phyloP scores from a whole-genome alignment of 2,888 invertebrate genomes.

The Abrostola triplasia region DNA sequence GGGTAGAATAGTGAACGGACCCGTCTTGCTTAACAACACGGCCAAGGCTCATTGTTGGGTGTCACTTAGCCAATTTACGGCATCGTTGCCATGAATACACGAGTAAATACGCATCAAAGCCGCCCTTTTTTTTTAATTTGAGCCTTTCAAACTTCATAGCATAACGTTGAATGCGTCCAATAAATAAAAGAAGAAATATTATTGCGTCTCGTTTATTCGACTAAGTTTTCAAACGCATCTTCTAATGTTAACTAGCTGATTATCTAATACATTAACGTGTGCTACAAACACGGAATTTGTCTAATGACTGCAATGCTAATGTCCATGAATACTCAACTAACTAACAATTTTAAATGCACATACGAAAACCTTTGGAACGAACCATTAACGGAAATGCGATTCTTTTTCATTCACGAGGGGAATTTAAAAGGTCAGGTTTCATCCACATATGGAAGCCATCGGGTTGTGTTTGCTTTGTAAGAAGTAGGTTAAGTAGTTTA shows the following conservation, averaged over 20 bases:
- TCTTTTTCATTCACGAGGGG: slow-evolving; percentile 3
- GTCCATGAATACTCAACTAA: not conserved
- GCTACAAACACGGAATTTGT: slow-evolving; percentile 15
- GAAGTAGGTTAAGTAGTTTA: no score
- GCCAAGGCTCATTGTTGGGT: slow-evolving; percentile 56
- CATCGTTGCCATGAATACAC: not conserved
- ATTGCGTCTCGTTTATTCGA: not conserved
- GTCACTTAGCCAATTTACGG: slow-evolving; percentile 4
- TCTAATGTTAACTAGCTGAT: slow-evolving; percentile 10
- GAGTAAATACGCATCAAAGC: no score
- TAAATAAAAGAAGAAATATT: no score
- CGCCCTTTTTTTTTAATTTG: no score
- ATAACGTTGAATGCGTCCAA: no score
- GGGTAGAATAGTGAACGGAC: slow-evolving; percentile 20
- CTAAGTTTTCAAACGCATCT: not conserved
- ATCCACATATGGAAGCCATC: slow-evolving; percentile 2
- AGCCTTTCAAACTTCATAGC: no score
- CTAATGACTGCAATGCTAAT: slow-evolving; percentile 7
- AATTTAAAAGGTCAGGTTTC: slow-evolving; percentile 17
- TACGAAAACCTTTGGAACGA: slow-evolving; percentile 7
- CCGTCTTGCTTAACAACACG: slow-evolving; percentile 54
- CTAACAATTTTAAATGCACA: not conserved
- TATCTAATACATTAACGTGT: slow-evolving; percentile 26
- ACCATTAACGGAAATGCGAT: slow-evolving; percentile 26
- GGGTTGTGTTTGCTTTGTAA: not conserved